Evolutionary conservation across 2,888 invertebrate species (phyloP).

Genomic region (Dendrolimus houi): DNA sequence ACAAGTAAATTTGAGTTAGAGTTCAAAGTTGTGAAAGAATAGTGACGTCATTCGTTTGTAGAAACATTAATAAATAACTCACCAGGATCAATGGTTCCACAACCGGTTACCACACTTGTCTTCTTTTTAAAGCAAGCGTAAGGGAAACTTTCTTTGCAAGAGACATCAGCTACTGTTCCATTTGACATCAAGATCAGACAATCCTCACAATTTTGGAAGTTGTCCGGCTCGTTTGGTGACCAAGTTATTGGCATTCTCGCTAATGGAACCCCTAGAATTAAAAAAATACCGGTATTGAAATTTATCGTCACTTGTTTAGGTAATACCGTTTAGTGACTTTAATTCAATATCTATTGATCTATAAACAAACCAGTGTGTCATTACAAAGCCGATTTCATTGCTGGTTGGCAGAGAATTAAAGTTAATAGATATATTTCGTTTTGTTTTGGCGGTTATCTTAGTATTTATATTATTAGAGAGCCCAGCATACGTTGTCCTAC

Average conservation of each 20-base stretch:
- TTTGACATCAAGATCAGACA: constrained; percentile 16
- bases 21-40: no score
- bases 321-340: neutral
- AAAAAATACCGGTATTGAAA: no score
- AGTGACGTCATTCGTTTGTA: no score
- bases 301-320: no score
- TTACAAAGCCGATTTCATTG: no score
- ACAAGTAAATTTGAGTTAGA: no score
- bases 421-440: no score
- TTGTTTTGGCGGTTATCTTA: no score
- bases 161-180: constrained; percentile 19
- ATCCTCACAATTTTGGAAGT: constrained; percentile 18
- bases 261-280: constrained; percentile 19
- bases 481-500: no score
- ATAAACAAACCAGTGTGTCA: neutral
- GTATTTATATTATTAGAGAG: no score
- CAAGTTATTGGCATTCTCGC: constrained; percentile 20
- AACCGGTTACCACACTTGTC: constrained; percentile 14
- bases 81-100: constrained; percentile 26
- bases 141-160: constrained; percentile 17
- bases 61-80: neutral
- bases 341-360: neutral
- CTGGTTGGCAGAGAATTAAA: no score
- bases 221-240: constrained; percentile 25
- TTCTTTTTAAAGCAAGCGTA: constrained; percentile 24